Evolutionary conservation across 2,888 invertebrate species (phyloP).

Genomic region (Osmoderma eremita): DNA sequence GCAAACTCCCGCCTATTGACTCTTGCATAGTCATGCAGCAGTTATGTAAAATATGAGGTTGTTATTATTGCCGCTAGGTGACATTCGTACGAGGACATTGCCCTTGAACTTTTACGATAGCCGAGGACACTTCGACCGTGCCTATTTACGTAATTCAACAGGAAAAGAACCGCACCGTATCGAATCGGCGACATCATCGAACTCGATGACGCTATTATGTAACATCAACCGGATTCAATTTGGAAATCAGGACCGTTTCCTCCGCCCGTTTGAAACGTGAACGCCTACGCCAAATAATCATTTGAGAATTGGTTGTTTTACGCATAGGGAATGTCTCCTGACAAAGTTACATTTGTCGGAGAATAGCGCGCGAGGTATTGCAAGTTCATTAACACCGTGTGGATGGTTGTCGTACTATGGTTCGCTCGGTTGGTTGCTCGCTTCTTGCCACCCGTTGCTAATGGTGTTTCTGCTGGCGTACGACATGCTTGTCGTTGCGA

Average conservation of each 20-base stretch:
- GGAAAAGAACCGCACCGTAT: not conserved
- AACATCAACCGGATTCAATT: no score
- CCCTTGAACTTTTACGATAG: constrained; percentile 27
- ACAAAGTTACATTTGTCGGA: constrained; percentile 7
- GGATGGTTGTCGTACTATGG: not conserved
- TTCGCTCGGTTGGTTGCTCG: constrained; percentile 6
- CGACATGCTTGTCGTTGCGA: not conserved
- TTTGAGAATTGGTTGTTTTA: not conserved
- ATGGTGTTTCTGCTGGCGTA: constrained; percentile 6
- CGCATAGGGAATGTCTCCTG: not conserved
- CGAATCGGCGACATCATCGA: no score
- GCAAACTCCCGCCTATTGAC: no score
- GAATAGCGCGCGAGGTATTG: not conserved
- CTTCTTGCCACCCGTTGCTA: not conserved
- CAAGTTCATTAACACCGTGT: constrained; percentile 34
- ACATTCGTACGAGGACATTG: constrained; percentile 29
- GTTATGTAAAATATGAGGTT: constrained; percentile 34
- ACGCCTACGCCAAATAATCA: not conserved
- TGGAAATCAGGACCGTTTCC: not conserved
- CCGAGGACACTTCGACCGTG: not conserved
- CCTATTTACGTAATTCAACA: constrained; percentile 25
- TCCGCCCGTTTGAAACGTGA: not conserved
- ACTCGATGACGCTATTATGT: no score
- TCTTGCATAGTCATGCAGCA: constrained; percentile 18
- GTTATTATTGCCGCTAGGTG: constrained; percentile 5